Percentiles rank a stretch among this genome's conserved stretches.
Conservation (phyloP, 2,113 vertebrate species). For the Trogon surrucura region DNA sequence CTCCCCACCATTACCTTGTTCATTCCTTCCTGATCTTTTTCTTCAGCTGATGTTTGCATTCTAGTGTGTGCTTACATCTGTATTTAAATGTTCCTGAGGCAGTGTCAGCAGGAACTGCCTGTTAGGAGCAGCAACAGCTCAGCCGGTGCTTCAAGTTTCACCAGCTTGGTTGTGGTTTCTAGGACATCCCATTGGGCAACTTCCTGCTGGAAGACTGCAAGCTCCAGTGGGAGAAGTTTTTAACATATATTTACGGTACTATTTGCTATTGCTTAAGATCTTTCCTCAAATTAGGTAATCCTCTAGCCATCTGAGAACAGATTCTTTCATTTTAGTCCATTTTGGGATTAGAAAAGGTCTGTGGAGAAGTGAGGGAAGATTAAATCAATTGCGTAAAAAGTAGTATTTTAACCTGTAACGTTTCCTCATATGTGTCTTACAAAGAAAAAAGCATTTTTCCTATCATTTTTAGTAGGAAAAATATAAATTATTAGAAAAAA, state of each 20-base stretch:
- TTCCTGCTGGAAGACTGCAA: background rate
- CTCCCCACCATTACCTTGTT: background rate
- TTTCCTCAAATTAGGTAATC: background rate
- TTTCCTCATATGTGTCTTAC: background rate
- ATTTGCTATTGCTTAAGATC: background rate
- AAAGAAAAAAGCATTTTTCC: background rate
- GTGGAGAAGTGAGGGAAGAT: background rate
- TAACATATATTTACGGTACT: background rate
- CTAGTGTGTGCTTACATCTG: background rate
- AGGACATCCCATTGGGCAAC: background rate
- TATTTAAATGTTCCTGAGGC: background rate
- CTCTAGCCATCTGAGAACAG: background rate
- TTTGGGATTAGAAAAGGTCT: background rate
- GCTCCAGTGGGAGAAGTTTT: background rate
- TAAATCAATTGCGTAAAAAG: background rate
- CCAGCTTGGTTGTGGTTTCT: background rate
- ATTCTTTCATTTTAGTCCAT: background rate
- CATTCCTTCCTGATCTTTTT: background rate
- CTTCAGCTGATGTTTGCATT: background rate
- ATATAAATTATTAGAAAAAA: background rate
- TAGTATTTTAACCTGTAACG: background rate
- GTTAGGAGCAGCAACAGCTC: background rate
- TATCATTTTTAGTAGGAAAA: background rate
- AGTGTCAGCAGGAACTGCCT: background rate
- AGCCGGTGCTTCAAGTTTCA: background rate